Percentiles rank a stretch among this genome's conserved stretches.
These are phyloP conservation scores for Hoplostethus atlanticus DNA, from an alignment of 2,797 vertebrate species.

Conservation along the genomic window DNA sequence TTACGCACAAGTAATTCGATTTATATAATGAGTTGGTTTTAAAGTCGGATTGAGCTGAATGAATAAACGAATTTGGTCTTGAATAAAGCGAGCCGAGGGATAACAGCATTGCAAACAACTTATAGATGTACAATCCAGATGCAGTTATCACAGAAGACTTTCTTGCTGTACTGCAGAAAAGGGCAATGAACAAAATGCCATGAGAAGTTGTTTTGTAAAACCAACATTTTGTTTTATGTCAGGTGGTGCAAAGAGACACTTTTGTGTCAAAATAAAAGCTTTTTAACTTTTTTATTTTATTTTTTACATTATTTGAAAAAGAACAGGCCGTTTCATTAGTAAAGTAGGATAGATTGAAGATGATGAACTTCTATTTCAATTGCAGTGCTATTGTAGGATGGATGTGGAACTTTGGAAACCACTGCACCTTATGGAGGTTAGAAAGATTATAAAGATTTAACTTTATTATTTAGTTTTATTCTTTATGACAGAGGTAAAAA, in stretches of 20 bases:
- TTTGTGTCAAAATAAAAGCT: no score
- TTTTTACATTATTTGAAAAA: no score
- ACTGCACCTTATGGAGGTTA: no score
- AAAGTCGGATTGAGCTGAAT: constrained; percentile 23
- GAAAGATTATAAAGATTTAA: constrained; percentile 24
- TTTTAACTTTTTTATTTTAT: no score
- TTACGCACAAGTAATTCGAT: constrained; percentile 61
- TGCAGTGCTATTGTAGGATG: no score
- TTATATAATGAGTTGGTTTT: constrained; percentile 50
- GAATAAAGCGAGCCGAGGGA: constrained; percentile 2
- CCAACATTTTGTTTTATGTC: no score
- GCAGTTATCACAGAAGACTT: background rate
- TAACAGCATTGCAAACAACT: background rate
- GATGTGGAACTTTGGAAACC: no score
- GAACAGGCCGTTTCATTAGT: no score
- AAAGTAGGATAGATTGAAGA: no score
- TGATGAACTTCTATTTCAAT: no score
- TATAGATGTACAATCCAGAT: background rate
- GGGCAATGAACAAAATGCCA: background rate
- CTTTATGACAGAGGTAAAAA: constrained; percentile 24
- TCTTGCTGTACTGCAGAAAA: background rate
- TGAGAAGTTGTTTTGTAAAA: background rate
- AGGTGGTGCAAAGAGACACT: no score
- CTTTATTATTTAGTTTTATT: constrained; percentile 12
- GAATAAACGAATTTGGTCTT: constrained; percentile 16